Conservation (phyloP, 2,888 invertebrate species). For the Monopis laevigella region DNA sequence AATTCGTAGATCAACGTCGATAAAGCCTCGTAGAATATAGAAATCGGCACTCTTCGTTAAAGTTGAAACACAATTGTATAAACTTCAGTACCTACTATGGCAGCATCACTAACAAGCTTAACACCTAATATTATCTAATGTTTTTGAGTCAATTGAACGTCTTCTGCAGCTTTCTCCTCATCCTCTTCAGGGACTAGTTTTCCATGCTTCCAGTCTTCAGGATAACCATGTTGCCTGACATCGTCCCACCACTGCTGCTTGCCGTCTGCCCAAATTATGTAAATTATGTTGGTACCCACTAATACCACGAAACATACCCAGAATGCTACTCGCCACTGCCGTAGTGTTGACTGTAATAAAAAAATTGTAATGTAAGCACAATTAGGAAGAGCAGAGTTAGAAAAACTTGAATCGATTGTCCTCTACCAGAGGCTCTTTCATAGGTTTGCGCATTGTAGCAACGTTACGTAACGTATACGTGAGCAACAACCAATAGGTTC, state of each 20-base stretch:
- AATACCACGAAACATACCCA: slow-evolving; percentile 71
- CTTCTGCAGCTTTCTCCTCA: slow-evolving; percentile 23
- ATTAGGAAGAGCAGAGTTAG: too few relatives aligned
- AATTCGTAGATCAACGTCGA: too few relatives aligned
- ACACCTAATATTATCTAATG: too few relatives aligned
- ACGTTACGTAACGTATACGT: too few relatives aligned
- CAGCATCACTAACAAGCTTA: too few relatives aligned
- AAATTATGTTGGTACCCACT: slow-evolving; percentile 62
- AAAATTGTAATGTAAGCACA: too few relatives aligned
- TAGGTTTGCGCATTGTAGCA: too few relatives aligned
- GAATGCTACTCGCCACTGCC: slow-evolving; percentile 70
- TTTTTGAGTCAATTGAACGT: slow-evolving; percentile 13
- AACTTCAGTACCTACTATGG: background rate
- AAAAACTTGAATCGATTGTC: too few relatives aligned
- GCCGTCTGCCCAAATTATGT: slow-evolving; percentile 65
- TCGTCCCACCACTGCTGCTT: slow-evolving; percentile 72
- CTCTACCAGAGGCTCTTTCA: too few relatives aligned
- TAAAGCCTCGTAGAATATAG: too few relatives aligned
- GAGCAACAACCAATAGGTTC: too few relatives aligned
- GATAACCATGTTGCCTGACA: slow-evolving; percentile 32
- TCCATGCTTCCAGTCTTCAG: slow-evolving; percentile 26
- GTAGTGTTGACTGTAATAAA: slow-evolving; percentile 39
- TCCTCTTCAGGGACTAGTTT: slow-evolving; percentile 19
- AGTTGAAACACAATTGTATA: background rate
- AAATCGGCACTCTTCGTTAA: background rate